These are phyloP conservation scores for Anorthoa munda DNA, from an alignment of 2,888 invertebrate species.

Conservation along the genomic window DNA sequence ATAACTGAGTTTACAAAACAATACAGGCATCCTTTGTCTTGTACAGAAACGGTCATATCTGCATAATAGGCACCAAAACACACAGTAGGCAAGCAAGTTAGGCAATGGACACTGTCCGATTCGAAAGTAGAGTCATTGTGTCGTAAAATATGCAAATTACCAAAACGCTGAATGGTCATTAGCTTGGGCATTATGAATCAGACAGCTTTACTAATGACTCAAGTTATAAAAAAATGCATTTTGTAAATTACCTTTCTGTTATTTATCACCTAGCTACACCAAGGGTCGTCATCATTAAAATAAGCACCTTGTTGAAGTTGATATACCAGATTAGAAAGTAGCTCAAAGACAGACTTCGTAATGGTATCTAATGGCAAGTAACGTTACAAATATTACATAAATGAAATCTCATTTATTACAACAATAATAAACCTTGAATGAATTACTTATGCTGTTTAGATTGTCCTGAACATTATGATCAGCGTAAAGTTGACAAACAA, in stretches of 20 bases:
- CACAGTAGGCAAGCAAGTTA: conserved; percentile 1
- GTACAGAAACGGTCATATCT: conserved; percentile 7
- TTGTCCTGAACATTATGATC: conserved; percentile 33
- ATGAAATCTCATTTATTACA: conserved; percentile 6
- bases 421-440: conserved; percentile 49
- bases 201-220: background rate
- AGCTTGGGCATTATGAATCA: background rate
- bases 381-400: conserved; percentile 22
- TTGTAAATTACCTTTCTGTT: background rate
- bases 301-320: conserved; percentile 37
- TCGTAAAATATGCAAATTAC: background rate
- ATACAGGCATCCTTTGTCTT: conserved; percentile 26
- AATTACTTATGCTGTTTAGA: conserved; percentile 29
- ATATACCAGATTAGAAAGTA: conserved; percentile 45
- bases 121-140: conserved; percentile 20
- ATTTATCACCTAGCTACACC: background rate
- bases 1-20: conserved; percentile 28
- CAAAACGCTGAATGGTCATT: background rate
- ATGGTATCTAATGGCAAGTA: background rate
- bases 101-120: conserved; percentile 16
- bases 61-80: background rate
- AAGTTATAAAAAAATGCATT: background rate
- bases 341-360: background rate
- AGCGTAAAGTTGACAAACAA: conserved; percentile 51
- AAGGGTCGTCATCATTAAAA: conserved; percentile 16